Base-by-base conservation (phyloP, 64 coral and sea anemone genomes). In the Porites lutea region DNA sequence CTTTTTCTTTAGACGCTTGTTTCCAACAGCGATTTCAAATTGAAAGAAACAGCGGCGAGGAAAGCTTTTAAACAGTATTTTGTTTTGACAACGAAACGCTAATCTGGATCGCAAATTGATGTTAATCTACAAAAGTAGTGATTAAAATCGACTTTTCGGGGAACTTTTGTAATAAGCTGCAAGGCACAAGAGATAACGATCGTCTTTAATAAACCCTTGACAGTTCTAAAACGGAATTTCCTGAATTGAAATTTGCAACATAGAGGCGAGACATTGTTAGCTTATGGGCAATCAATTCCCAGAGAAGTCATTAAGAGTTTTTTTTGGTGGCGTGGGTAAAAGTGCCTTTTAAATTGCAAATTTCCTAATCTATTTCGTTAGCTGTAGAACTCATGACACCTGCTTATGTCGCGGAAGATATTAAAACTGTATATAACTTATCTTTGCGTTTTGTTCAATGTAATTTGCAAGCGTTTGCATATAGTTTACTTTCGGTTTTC, bases 11-110 rank as follows among this genome's bases (percentile, higher is more conserved):
- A 80, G 4, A 44, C 5, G 8, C 2, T 16, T 43, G 47, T 68
- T 84, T 84, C 81, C 81, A 65, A 69, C 81, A 69, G 81, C 45
- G 81, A 57, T 7, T 7, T 57, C 12, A 12, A 55, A 55, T 11
- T 55, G 5, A 84, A 51, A 19, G 22, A 68, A 84, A 65, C 6
- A 22, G 59, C 54, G 22, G 6, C 22, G 55, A 22, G 60, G 13
- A 16, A 63, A 22, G 44, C 19, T 37, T 37, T 37, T 37, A 37
- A 37, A 18, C 1, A 12, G 19, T 12, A 50, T 67, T 84, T 84
- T n/a, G 77, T 82, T 82, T 65, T 78, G 79, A 82, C 79, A 82
- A 44, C 37, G 4, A 48, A 61, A 10, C 12, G 79, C 79, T 82
- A 65, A 82, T 82, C 43, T 82, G 12, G 54, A 62, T 19, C 16